Evolutionary conservation across 2,797 vertebrate species (phyloP).

Genomic region (Gadopsis bispinosus): DNA sequence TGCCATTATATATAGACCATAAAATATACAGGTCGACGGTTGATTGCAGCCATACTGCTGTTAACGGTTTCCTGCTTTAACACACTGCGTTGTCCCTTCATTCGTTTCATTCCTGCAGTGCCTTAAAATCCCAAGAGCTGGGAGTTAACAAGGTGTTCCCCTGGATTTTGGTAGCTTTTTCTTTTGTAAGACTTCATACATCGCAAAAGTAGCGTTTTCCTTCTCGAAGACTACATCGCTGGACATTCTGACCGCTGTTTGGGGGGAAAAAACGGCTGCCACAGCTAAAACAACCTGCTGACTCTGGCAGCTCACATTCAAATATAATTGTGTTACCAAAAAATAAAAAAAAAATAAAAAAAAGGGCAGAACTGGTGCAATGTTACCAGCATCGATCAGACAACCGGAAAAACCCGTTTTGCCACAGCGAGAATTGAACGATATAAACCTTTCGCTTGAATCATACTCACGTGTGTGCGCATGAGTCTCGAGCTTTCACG

Average conservation of each 20-base stretch:
- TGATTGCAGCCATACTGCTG: background rate
- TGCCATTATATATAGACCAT: background rate
- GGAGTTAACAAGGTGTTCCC: background rate
- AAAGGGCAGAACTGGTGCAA: no score
- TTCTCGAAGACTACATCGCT: background rate
- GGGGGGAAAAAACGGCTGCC: background rate
- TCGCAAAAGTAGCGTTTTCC: background rate
- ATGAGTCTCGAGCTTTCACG: slow-evolving; percentile 42
- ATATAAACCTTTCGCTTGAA: fast-evolving
- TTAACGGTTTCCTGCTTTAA: background rate
- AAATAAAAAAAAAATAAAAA: no score
- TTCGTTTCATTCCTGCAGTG: background rate
- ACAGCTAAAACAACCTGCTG: background rate
- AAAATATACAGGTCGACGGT: no score
- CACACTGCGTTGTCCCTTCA: background rate
- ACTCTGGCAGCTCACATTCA: background rate
- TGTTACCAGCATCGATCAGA: no score
- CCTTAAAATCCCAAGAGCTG: no score
- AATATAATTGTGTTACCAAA: no score
- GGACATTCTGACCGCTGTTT: no score
- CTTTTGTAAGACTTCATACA: background rate
- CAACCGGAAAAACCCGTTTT: background rate
- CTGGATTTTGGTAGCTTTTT: no score
- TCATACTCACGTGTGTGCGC: slow-evolving; percentile 73
- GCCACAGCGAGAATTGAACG: background rate